phyloP scores from a whole-genome alignment of 2,888 invertebrate genomes.

The Brenthis daphne region DNA sequence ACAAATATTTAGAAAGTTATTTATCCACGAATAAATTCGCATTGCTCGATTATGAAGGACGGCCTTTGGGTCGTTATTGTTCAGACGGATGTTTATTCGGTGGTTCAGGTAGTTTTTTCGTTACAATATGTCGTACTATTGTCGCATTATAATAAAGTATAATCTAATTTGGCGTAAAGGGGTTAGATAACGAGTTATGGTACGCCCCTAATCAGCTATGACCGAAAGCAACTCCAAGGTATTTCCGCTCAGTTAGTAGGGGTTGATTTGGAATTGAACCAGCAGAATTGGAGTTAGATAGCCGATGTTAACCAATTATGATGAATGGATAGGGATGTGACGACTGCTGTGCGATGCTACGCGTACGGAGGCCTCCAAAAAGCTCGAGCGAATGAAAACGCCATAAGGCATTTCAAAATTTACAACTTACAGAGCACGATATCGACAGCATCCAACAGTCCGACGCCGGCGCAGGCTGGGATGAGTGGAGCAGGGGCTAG shows the following conservation, averaged over 20 bases:
- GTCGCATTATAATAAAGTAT: conserved; percentile 55
- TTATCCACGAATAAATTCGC: conserved; percentile 69
- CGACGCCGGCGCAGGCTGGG: conserved; percentile 84
- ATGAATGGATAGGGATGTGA: conserved; percentile 55
- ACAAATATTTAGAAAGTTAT: conserved; percentile 82
- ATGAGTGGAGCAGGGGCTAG: conserved; percentile 74
- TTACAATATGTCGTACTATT: conserved; percentile 57
- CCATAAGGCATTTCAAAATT: conserved; percentile 82
- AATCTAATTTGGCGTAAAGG: conserved; percentile 17
- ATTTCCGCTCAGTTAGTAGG: conserved; percentile 3
- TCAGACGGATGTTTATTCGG: conserved; percentile 77
- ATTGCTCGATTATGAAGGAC: conserved; percentile 68
- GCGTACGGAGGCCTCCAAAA: conserved; percentile 72
- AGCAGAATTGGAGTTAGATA: conserved; percentile 3
- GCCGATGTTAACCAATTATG: not conserved
- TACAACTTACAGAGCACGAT: conserved; percentile 83
- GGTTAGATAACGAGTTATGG: conserved; percentile 13
- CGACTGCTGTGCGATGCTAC: conserved; percentile 67
- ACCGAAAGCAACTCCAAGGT: conserved; percentile 6
- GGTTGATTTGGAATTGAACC: not conserved
- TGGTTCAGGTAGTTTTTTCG: conserved; percentile 71
- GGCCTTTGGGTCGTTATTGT: conserved; percentile 61
- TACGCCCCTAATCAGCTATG: conserved; percentile 42
- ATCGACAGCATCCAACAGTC: conserved; percentile 88
- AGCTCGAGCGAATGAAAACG: conserved; percentile 75